Conservation (phyloP, 2,797 vertebrate genomes). For the Muraenolepis orangiensis region DNA sequence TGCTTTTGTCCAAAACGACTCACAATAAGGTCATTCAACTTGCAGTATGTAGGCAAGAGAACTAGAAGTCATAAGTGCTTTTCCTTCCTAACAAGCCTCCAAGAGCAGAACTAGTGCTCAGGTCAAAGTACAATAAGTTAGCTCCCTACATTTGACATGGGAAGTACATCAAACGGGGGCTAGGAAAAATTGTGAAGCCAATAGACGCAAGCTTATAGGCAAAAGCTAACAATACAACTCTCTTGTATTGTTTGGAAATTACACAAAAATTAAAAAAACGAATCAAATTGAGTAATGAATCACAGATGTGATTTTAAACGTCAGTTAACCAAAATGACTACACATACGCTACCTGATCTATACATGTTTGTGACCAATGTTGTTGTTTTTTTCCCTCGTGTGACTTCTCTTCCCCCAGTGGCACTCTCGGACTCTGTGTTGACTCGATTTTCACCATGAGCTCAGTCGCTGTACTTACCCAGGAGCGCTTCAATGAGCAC, state of each 20-base stretch:
- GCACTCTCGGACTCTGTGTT: constrained; percentile 88
- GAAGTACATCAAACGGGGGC: too few relatives aligned
- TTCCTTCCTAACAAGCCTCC: too few relatives aligned
- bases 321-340: background rate
- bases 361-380: background rate
- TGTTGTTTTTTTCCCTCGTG: background rate
- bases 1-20: too few relatives aligned
- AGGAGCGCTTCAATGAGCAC: constrained; percentile 99
- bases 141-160: too few relatives aligned
- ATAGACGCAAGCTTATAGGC: too few relatives aligned
- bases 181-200: too few relatives aligned
- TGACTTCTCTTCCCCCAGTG: constrained; percentile 75
- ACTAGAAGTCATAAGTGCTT: too few relatives aligned
- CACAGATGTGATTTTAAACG: background rate
- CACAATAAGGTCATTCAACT: too few relatives aligned
- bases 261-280: background rate
- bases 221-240: background rate
- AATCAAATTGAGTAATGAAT: background rate
- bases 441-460: constrained; percentile 81
- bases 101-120: too few relatives aligned
- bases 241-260: too few relatives aligned
- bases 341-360: background rate
- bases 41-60: too few relatives aligned
- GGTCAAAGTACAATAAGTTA: too few relatives aligned
- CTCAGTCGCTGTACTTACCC: constrained; percentile 99